Evolutionary conservation across 1,140 invertebrate genomes (phyloP).

Genomic region (Copidosoma floridanum): DNA sequence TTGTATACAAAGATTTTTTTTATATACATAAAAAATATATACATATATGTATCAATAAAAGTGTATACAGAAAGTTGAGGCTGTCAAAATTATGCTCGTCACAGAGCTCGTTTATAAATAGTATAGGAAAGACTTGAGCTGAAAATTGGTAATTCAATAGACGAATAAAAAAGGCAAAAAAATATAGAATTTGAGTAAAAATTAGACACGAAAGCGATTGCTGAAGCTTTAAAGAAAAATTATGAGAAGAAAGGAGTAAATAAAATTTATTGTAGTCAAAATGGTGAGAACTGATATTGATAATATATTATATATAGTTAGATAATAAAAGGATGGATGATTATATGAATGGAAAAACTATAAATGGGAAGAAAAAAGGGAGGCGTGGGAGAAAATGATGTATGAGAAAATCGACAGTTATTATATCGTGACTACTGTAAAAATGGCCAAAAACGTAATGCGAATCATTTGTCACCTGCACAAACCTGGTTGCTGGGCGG

Average conservation of each 20-base stretch:
- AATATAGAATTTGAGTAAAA: conserved; percentile 33
- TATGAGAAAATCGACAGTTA: conserved; percentile 41
- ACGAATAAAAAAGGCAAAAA: conserved; percentile 21
- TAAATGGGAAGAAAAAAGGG: conserved; percentile 2
- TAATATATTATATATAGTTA: conserved; percentile 29
- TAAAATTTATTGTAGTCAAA: conserved; percentile 46
- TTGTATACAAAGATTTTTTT: conserved; percentile 19
- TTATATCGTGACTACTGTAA: conserved; percentile 54
- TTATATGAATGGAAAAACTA: conserved; percentile 10
- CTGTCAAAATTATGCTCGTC: conserved; percentile 38
- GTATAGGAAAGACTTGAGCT: conserved; percentile 32
- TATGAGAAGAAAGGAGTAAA: conserved; percentile 44
- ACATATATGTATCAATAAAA: conserved; percentile 28
- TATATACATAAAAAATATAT: conserved; percentile 20
- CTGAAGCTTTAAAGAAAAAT: conserved; percentile 55
- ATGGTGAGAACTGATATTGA: conserved; percentile 41
- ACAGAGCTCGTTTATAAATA: conserved; percentile 37
- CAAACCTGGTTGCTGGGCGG: conserved; percentile 39
- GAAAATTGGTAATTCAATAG: not conserved
- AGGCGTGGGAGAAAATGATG: conserved; percentile 30
- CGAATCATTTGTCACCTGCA: conserved; percentile 51
- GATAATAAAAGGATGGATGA: conserved; percentile 22
- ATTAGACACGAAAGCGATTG: conserved; percentile 46
- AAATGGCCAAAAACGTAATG: conserved; percentile 58
- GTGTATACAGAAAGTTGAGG: conserved; percentile 35